Evolutionary conservation across 64 coral and sea anemone species (phyloP), one percentile per base, ranked within the genome.

Genomic region (Cladopsammia gracilis): DNA sequence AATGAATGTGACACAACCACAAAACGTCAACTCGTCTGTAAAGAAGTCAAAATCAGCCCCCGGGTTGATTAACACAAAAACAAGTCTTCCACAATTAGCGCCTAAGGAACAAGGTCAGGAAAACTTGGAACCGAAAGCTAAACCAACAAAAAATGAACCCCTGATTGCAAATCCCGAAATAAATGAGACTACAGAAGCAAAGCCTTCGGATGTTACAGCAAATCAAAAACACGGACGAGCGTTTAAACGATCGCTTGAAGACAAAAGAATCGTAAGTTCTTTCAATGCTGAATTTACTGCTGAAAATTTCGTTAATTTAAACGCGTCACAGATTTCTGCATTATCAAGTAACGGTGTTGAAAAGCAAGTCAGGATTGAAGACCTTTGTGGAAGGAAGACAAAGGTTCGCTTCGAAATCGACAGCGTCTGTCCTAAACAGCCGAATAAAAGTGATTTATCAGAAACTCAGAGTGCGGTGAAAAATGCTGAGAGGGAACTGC

Each of bases 21-120:
- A 84, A 52, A 19, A n/a, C 5, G 9, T 6, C 4, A 84, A 47
- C 45, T 49, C 61, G 1, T 66, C 61, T 4, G 22, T 68, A 8
- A 25, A 61, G 19, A 84, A 84, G n/a, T 13, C 80, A 50, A 84
- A 68, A 67, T 84, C 80, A 4, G 60, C 80, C 62, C 1, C 46
- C 10, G 42, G 42, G 20, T 59, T 84, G 10, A 66, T n/a, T 4
- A 24, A 16, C 19, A 14, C 42, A 8, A 84, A 84, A 14, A 3
- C 18, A 84, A 51, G 43, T 50, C 20, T 67, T 50, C 3, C 3
- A 49, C 60, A 48, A 84, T 4, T 62, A 84, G 16, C 44, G 11
- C 10, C 43, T 4, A 66, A 24, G 46, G 45, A 47, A 7, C 14
- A 84, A 49, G 44, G 18, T 10, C 18, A 46, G 19, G 45, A 68